These are phyloP conservation scores for Crotalus horridus DNA, from an alignment of 2,113 vertebrate species.

Conservation along the genomic window DNA sequence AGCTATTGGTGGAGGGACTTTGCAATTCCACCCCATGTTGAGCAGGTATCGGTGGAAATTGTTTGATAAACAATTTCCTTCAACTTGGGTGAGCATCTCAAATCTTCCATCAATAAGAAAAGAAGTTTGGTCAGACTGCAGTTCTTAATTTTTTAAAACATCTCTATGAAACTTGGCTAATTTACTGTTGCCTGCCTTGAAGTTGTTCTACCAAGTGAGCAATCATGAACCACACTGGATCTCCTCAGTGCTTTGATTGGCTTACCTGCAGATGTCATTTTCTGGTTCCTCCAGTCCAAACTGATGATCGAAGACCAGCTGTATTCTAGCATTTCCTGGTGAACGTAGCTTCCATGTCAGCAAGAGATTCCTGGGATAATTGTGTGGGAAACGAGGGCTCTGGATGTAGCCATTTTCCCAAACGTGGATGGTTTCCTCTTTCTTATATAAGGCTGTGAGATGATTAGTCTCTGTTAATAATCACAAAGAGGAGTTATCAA, in stretches of 20 bases:
- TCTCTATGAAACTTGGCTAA: neutral
- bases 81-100: neutral
- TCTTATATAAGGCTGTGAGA: slow-evolving; percentile 96
- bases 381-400: slow-evolving; percentile 92
- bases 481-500: slow-evolving; percentile 89
- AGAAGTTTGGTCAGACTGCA: neutral
- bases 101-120: neutral
- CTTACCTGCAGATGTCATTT: slow-evolving; percentile 93
- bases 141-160: neutral
- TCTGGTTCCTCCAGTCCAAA: slow-evolving; percentile 94
- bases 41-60: neutral
- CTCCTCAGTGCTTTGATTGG: neutral
- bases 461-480: slow-evolving; percentile 91
- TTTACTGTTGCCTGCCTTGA: neutral
- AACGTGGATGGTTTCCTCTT: slow-evolving; percentile 85
- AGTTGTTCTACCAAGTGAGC: neutral
- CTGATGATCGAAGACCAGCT: slow-evolving; percentile 87
- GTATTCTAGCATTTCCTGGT: slow-evolving; percentile 81
- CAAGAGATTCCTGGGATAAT: slow-evolving; percentile 91
- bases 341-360: slow-evolving; percentile 91
- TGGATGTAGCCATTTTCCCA: slow-evolving; percentile 79
- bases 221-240: neutral
- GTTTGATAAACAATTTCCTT: neutral
- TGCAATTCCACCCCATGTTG: neutral
- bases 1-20: neutral